phyloP scores from a whole-genome alignment of 2,797 vertebrate genomes.

The Girardinus metallicus region DNA sequence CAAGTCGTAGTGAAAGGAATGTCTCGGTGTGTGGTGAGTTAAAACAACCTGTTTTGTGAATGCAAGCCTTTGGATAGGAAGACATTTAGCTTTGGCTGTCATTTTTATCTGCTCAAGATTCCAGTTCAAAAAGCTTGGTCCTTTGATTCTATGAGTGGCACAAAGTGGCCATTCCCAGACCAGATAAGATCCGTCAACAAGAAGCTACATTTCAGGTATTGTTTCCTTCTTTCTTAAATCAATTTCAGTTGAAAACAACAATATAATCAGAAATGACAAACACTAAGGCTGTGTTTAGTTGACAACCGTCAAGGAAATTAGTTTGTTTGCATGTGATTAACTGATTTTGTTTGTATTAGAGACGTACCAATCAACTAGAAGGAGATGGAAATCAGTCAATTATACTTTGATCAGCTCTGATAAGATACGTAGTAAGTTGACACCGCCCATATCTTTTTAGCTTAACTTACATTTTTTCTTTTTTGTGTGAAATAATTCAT shows the following conservation, averaged over 20 bases:
- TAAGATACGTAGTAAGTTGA: not conserved
- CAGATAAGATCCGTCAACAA: constrained; percentile 10
- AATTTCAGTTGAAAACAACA: not conserved
- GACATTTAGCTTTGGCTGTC: constrained; percentile 37
- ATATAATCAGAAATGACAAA: not conserved
- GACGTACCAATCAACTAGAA: not conserved
- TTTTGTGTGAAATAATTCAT: not conserved
- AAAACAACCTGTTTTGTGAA: constrained; percentile 40
- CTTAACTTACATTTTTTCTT: not conserved
- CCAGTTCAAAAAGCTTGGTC: constrained; percentile 24
- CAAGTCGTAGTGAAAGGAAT: constrained; percentile 20
- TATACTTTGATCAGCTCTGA: not conserved
- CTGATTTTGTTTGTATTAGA: not conserved
- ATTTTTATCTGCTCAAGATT: constrained; percentile 28
- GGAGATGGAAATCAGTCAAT: not conserved
- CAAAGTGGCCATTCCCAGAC: not conserved
- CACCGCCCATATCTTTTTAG: not conserved
- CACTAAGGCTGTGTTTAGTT: not conserved
- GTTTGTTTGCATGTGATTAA: not conserved
- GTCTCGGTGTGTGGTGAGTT: constrained; percentile 8
- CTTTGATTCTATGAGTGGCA: constrained; percentile 36
- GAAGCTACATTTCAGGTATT: constrained; percentile 11
- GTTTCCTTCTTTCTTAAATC: constrained; percentile 10
- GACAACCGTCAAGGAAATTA: not conserved
- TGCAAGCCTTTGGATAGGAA: constrained; percentile 35